Evolutionary conservation across 1,140 invertebrate genomes (phyloP), one percentile per base, ranked within the genome.

Genomic region (Caerostris extrusa): DNA sequence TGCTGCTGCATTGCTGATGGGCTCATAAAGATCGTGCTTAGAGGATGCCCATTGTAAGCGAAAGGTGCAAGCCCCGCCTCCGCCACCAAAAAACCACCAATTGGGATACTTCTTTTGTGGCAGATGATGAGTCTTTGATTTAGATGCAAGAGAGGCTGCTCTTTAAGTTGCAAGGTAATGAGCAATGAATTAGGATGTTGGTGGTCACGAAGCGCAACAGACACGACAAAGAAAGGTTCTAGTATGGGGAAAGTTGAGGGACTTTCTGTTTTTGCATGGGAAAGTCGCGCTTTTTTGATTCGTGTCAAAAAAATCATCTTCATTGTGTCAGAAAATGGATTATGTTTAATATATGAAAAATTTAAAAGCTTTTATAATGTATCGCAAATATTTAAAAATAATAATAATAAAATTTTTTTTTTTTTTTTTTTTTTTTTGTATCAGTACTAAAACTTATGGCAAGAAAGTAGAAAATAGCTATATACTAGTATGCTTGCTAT

Each of bases 1-100:
- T 85, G 77, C 64, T 87, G 87, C 87, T 82, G 90, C 90, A 91
- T 91, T 50, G 67, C 90, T 91, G 90, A 91, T 91, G 90, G 71
- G 90, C 69, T 82, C 90, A 91, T 91, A 91, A 91, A 91, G 90
- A 91, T 81, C 90, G 69, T 91, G 71, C 69, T 91, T 91, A 91
- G 90, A 91, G 90, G 90, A 34, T 91, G 53, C 56, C 71, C 69
- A 81, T 91, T 91, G 90, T 91, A 81, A 60, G 77, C n/a, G 61
- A 64, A n/a, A 89, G 61, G 61, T 69, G 87, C 56, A 81, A 58
- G 90, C 90, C 19, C 69, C 90, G 90, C 90, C 90, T 53, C 12
- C 90, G 19, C 55, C 19, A 5, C 19, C 19, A 19, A 60, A 50
- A 56, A 82, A 53, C 34, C 67, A 64, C 53, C 90, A 69, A 91